Evolutionary conservation across 92 coral and sea anemone genomes (phyloP), one percentile per base, ranked within the genome.

Genomic region (Isaurus tuberculatus): DNA sequence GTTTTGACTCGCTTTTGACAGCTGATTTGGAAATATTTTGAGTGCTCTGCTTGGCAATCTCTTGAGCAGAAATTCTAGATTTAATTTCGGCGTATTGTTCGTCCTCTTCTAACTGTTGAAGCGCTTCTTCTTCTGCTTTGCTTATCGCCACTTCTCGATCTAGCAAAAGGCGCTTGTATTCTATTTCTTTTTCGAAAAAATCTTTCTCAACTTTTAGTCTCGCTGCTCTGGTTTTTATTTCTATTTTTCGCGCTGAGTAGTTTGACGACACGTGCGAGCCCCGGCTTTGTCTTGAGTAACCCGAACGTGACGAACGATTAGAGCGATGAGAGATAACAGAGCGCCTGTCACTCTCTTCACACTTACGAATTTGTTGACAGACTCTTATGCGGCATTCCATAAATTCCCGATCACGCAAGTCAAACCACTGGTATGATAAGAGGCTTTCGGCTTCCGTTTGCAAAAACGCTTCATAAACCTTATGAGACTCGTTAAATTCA

Each of bases 341-440:
- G 72, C 72, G 72, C 72, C 72, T 31, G 48, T 67, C 72, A 67
- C 44, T 67, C 30, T 60, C 66, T 60, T 60, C 11, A 60, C 66
- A 60, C 66, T 60, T 60, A 60, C 6, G 65, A 60, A 66, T 83
- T 11, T 67, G 86, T 51, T 83, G 57, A 71, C 79, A 83, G 27
- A 83, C 69, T 32, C 67, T 83, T 11, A 83, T 46, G 66, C 86
- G 43, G 65, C 86, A 83, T 69, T 70, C 70, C 30, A 51, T 27
- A 58, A 70, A 83, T 58, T 82, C 79, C 22, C 86, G 60, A 83
- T 83, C 78, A 26, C 86, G 60, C 65, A 26, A 20, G 37, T 83
- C 86, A 55, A 83, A 83, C 86, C 86, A 83, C 75, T 57, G 65
- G 71, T 70, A 83, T 13, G 61, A 68, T 4, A 36, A 42, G 26